Conservation (phyloP, 2,113 vertebrate genomes). For the Dasyurus viverrinus region DNA sequence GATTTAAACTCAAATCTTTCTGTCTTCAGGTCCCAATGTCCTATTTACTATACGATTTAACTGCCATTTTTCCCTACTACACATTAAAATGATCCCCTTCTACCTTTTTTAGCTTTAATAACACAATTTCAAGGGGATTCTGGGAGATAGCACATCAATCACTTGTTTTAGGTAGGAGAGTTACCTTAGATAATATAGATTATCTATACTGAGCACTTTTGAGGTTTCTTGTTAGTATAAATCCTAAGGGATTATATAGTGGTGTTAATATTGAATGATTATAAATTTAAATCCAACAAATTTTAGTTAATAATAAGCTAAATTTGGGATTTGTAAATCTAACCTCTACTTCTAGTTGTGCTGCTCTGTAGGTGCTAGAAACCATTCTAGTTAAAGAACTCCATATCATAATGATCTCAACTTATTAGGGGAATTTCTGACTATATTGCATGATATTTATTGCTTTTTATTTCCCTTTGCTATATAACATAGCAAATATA, state of each 20-base stretch:
- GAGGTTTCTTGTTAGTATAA: neutral
- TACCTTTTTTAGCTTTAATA: neutral
- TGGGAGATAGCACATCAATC: neutral
- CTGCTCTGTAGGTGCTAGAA: neutral
- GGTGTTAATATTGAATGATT: slow-evolving; percentile 26
- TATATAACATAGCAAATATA: neutral
- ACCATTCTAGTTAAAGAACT: neutral
- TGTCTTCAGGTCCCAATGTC: neutral
- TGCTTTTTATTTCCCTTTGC: slow-evolving; percentile 16
- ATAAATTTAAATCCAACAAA: slow-evolving; percentile 18
- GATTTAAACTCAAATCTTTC: neutral
- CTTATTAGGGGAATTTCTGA: neutral
- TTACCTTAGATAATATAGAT: neutral
- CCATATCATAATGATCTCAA: slow-evolving; percentile 1
- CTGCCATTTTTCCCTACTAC: neutral
- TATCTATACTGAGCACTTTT: neutral
- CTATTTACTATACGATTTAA: neutral
- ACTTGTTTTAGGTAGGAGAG: neutral
- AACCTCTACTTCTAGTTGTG: neutral
- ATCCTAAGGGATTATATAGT: slow-evolving; percentile 13
- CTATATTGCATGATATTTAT: neutral
- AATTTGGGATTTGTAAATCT: slow-evolving; percentile 29
- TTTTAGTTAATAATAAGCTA: slow-evolving; percentile 48
- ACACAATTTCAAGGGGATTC: neutral
- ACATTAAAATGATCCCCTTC: neutral